A percentile compares a stretch with the other conserved stretches of the same genome.
These are phyloP conservation scores for Agrilus biguttatus DNA, from an alignment of 2,888 invertebrate genomes.

Conservation along the genomic window DNA sequence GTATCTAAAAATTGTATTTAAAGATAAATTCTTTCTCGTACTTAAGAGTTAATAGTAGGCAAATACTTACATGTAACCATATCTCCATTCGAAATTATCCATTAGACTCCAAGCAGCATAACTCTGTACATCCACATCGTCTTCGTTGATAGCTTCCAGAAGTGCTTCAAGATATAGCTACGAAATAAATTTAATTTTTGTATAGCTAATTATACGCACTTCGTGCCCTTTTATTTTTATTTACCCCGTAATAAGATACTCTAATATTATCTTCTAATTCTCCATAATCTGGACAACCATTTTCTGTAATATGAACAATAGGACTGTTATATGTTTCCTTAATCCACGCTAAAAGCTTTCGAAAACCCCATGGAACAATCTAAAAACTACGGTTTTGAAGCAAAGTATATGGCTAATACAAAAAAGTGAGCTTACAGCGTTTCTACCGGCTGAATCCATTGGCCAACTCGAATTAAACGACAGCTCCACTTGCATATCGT, in stretches of 20 bases:
- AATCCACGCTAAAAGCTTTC: constrained; percentile 36
- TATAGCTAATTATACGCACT: background rate
- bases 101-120: constrained; percentile 47
- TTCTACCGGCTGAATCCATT: constrained; percentile 1
- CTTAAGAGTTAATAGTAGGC: background rate
- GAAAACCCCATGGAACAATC: constrained; percentile 44
- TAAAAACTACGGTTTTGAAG: constrained; percentile 1
- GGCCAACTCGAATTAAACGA: constrained; percentile 6
- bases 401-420: too few relatives aligned
- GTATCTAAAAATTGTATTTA: background rate
- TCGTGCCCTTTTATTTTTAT: background rate
- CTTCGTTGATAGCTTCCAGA: constrained; percentile 20
- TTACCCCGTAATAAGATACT: constrained; percentile 22
- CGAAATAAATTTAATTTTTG: background rate
- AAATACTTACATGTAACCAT: constrained; percentile 33
- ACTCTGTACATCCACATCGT: constrained; percentile 34
- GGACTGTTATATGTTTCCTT: constrained; percentile 31
- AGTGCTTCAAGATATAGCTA: constrained; percentile 15
- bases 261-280: constrained; percentile 34
- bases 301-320: constrained; percentile 41
- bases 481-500: constrained; percentile 3
- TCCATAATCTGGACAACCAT: constrained; percentile 38
- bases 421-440: background rate
- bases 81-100: constrained; percentile 48
- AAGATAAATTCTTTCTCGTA: too few relatives aligned